Evolutionary conservation across 2,888 invertebrate species (phyloP), one percentile per base, ranked within the genome.

Genomic region (Nephrocerus scutellatus): DNA sequence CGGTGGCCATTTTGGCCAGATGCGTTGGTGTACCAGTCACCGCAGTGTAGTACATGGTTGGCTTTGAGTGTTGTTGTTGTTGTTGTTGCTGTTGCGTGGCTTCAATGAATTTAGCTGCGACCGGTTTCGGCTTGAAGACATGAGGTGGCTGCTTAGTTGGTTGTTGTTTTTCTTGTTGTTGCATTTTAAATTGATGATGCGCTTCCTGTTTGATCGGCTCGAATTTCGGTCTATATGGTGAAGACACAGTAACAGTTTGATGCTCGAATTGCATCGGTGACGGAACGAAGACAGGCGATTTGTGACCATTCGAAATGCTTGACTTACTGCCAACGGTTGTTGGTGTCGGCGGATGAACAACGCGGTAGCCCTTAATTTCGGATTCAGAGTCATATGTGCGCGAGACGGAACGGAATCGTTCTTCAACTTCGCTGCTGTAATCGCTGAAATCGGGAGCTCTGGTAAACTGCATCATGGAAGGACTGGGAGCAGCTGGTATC

Each of bases 371-470:
- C 42, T 69, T 68, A 29, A 71, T 71, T 34, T 76, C 76, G 3
- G 70, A 64, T 46, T 74, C 73, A 10, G 72, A 68, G 42, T 73
- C 74, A 36, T 61, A 65, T 18, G 77, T 72, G 25, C 73, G 71
- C 74, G 81, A 80, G 8, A 76, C 67, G 3, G 79, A 72, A 39
- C 74, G 74, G 55, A 79, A 77, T 48, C 74, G 72, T 39, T 75
- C 73, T 43, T 80, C 81, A 46, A 79, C 76, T 56, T 83, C 82
- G 55, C 81, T 82, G 65, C 81, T 80, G 56, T 81, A 81, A 57
- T 82, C 82, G 55, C 79, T 82, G 60, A 81, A 82, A 21, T 67
- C 64, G 1, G 58, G 38, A 3, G 62, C 62, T 0, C 64, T 64
- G 3, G 62, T 62, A 37, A 60, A 63, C 10, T 55, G 51, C 26